These are phyloP conservation scores for Adela reaumurella DNA, from an alignment of 2,888 invertebrate species.

Conservation along the genomic window DNA sequence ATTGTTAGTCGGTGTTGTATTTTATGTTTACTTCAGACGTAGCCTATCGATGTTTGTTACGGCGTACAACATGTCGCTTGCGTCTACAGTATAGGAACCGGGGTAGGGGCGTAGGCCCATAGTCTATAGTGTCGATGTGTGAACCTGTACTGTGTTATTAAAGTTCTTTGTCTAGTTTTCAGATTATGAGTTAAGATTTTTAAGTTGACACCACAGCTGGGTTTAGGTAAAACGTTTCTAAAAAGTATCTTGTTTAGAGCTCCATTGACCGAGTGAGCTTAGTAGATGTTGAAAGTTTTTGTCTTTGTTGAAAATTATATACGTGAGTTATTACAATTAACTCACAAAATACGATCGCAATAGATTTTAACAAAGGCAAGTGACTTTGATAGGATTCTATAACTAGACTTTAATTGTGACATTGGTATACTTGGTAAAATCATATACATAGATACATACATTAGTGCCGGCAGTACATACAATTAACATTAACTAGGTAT, in stretches of 20 bases:
- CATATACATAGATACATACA: slow-evolving; percentile 36
- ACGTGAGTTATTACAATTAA: no score
- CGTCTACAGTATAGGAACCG: neutral
- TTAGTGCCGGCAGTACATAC: no score
- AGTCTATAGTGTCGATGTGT: neutral
- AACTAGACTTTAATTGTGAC: no score
- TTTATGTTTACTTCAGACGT: neutral
- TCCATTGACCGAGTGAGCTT: neutral
- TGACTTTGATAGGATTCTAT: no score
- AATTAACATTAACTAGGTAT: no score
- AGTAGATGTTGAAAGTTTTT: neutral
- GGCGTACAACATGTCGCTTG: neutral
- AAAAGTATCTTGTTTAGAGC: neutral
- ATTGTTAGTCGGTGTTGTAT: neutral
- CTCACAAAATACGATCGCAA: no score
- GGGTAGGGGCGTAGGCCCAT: neutral
- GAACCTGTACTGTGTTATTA: neutral
- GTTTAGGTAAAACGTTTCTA: neutral
- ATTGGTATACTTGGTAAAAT: no score
- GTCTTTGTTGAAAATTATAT: neutral
- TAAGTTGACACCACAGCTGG: neutral
- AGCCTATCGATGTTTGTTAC: neutral
- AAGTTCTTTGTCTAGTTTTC: neutral
- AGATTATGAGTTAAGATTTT: neutral
- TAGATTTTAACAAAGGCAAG: no score